These are phyloP conservation scores for Cirrhinus molitorella DNA, from an alignment of 2,797 vertebrate species.

Conservation along the genomic window DNA sequence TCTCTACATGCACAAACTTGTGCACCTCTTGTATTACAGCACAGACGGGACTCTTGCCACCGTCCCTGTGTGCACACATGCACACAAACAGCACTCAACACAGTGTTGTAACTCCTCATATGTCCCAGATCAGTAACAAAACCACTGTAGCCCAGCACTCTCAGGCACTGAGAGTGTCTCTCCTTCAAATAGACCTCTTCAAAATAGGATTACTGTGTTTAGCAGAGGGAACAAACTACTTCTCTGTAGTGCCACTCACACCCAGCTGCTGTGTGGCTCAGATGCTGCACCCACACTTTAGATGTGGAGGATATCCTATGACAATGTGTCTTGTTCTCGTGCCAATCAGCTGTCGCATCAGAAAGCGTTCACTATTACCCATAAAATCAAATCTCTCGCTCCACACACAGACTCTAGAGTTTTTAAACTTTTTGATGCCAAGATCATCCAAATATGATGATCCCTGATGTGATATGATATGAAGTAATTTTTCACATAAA, in stretches of 20 bases:
- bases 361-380: neutral
- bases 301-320: slow-evolving; percentile 12
- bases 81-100: slow-evolving; percentile 12
- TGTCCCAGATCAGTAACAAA: slow-evolving; percentile 41
- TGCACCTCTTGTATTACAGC: slow-evolving; percentile 6
- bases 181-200: slow-evolving; percentile 38
- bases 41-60: neutral
- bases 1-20: neutral
- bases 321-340: slow-evolving; percentile 2
- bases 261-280: slow-evolving; percentile 4
- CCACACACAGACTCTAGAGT: neutral
- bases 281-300: slow-evolving; percentile 13
- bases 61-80: neutral
- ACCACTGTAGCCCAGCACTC: slow-evolving; percentile 6
- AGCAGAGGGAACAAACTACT: slow-evolving; percentile 21
- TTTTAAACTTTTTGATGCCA: neutral
- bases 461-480: neutral
- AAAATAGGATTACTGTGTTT: slow-evolving; percentile 38
- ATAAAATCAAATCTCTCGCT: neutral
- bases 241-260: slow-evolving; percentile 41
- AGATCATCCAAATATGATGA: neutral
- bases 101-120: slow-evolving; percentile 9
- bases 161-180: slow-evolving; percentile 3
- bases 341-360: neutral
- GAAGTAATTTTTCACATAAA: neutral